These are phyloP conservation scores for Synchiropus splendidus DNA, from an alignment of 2,113 vertebrate species.

Conservation along the genomic window DNA sequence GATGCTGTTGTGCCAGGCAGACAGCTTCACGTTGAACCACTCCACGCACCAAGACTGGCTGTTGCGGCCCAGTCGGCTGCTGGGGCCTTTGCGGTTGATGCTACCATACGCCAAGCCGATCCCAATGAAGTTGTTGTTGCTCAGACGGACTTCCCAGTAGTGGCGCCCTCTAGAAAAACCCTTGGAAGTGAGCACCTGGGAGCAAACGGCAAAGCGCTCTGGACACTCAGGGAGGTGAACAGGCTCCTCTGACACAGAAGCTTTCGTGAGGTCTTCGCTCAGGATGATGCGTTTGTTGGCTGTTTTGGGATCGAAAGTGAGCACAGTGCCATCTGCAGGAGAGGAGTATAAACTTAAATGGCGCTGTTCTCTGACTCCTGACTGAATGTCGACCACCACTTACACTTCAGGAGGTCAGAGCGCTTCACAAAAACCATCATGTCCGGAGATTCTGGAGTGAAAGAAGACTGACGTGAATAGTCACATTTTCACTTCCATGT, in stretches of 20 bases:
- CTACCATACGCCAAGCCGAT: conserved; percentile 77
- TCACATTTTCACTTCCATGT: no score
- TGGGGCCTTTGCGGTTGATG: conserved; percentile 70
- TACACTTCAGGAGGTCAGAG: conserved; percentile 76
- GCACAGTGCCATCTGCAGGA: conserved; percentile 56
- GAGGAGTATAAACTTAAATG: background rate
- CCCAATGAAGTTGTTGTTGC: conserved; percentile 74
- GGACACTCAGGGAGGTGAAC: conserved; percentile 44
- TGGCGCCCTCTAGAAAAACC: conserved; percentile 76
- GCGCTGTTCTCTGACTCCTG: no score
- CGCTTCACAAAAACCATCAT: conserved; percentile 44
- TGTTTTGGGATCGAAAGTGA: conserved; percentile 72
- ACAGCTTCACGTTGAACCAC: conserved; percentile 83
- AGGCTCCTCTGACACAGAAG: conserved; percentile 53
- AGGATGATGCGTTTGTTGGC: conserved; percentile 73
- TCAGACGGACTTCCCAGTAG: conserved; percentile 91
- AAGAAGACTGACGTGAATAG: background rate
- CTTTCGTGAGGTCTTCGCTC: conserved; percentile 60
- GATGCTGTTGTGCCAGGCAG: conserved; percentile 76
- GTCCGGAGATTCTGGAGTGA: background rate
- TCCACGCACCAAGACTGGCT: conserved; percentile 85
- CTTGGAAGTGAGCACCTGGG: conserved; percentile 76
- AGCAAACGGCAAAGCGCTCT: conserved; percentile 72
- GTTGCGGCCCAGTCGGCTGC: conserved; percentile 88
- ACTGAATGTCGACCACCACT: conserved; percentile 35